Conservation (phyloP, 2,888 invertebrate genomes). For the Dorcus parallelipipedus region DNA sequence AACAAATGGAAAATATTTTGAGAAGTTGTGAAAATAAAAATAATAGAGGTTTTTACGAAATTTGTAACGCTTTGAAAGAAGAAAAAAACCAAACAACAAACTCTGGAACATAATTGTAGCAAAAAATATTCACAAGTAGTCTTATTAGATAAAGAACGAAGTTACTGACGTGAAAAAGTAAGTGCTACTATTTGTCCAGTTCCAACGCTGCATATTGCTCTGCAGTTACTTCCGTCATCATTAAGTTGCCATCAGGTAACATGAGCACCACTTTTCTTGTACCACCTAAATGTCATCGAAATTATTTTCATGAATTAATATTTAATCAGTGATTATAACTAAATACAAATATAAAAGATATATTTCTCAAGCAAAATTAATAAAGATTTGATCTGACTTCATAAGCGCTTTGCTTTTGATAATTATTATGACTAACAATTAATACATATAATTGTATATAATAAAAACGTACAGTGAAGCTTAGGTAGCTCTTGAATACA, state of each 20-base stretch:
- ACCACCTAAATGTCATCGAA: slow-evolving; percentile 58
- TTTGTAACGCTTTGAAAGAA: neutral
- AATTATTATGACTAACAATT: no score
- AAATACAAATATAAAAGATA: no score
- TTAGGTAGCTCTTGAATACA: no score
- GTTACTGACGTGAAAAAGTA: slow-evolving; percentile 1
- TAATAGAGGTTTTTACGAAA: slow-evolving; percentile 1
- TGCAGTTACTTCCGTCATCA: slow-evolving; percentile 84
- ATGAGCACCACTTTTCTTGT: slow-evolving; percentile 80
- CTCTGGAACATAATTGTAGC: neutral
- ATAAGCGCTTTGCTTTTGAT: no score
- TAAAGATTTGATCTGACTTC: no score
- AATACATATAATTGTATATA: no score
- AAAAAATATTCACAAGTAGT: slow-evolving; percentile 10
- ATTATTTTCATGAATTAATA: no score
- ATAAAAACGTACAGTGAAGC: no score
- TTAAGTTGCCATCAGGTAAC: slow-evolving; percentile 79
- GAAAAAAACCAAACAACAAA: slow-evolving; percentile 7
- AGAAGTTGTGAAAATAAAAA: slow-evolving; percentile 11
- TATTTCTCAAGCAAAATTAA: no score
- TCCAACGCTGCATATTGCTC: slow-evolving; percentile 72
- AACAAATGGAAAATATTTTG: slow-evolving; percentile 2
- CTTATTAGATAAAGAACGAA: neutral
- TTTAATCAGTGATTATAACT: no score
- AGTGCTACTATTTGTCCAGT: slow-evolving; percentile 39